Evolutionary conservation across 2,888 invertebrate species (phyloP).

Genomic region (Callosobruchus maculatus): DNA sequence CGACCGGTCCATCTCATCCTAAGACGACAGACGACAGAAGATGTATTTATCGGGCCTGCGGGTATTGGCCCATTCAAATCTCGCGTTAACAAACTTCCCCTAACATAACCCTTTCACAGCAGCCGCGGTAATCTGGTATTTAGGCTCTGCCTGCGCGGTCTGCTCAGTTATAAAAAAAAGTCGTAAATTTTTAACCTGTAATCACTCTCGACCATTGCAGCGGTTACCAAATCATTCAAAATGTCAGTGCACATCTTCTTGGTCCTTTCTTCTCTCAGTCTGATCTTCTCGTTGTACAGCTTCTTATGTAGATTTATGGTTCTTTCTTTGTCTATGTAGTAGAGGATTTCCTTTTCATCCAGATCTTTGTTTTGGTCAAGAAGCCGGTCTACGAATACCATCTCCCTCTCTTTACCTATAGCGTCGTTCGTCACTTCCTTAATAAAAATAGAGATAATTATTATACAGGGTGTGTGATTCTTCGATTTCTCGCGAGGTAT

Average conservation of each 20-base stretch:
- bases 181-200: constrained; percentile 47
- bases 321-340: constrained; percentile 50
- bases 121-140: too few relatives aligned
- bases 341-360: constrained; percentile 32
- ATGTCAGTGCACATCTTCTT: constrained; percentile 54
- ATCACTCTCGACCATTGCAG: constrained; percentile 54
- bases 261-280: constrained; percentile 51
- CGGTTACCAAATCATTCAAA: constrained; percentile 55
- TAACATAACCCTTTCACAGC: too few relatives aligned
- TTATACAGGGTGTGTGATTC: too few relatives aligned
- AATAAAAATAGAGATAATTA: too few relatives aligned
- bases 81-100: too few relatives aligned
- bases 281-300: constrained; percentile 55
- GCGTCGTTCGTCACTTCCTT: constrained; percentile 51
- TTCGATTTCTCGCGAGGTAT: too few relatives aligned
- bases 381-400: constrained; percentile 45
- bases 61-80: too few relatives aligned
- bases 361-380: constrained; percentile 23
- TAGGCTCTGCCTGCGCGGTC: too few relatives aligned
- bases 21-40: too few relatives aligned
- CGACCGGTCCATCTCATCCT: too few relatives aligned
- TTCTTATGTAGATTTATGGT: constrained; percentile 51
- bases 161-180: too few relatives aligned
- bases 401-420: constrained; percentile 52
- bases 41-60: too few relatives aligned